These are phyloP conservation scores for Callocephalon fimbriatum DNA, from an alignment of 2,113 vertebrate genomes.

Conservation along the genomic window DNA sequence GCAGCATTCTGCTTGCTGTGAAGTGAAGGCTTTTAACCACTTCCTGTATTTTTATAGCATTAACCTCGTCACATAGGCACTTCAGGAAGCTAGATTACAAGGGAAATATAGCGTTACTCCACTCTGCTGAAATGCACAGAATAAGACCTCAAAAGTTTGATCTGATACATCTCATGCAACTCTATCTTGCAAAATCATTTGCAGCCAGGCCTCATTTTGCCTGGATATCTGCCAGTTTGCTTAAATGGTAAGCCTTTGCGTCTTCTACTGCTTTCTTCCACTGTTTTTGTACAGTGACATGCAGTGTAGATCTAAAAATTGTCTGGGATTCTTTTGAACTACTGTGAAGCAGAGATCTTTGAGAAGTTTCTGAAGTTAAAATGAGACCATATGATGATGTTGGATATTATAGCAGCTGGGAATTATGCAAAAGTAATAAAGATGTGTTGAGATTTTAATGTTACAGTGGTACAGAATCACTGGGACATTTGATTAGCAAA, in stretches of 20 bases:
- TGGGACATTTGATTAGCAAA: not conserved
- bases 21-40: not conserved
- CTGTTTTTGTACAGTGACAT: not conserved
- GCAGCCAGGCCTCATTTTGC: not conserved
- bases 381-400: not conserved
- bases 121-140: not conserved
- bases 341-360: not conserved
- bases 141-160: not conserved
- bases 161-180: not conserved
- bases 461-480: not conserved
- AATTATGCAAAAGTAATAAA: not conserved
- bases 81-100: not conserved
- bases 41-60: constrained; percentile 2
- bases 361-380: not conserved
- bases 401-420: not conserved
- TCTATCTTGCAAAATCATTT: not conserved
- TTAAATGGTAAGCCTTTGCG: not conserved
- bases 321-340: not conserved
- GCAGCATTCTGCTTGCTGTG: not conserved
- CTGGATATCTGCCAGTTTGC: not conserved
- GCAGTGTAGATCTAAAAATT: not conserved
- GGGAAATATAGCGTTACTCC: not conserved
- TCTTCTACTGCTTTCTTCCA: not conserved
- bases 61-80: not conserved
- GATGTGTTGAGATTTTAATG: not conserved